These are phyloP conservation scores for Phengaris arion DNA, from an alignment of 2,888 invertebrate genomes.

Conservation along the genomic window DNA sequence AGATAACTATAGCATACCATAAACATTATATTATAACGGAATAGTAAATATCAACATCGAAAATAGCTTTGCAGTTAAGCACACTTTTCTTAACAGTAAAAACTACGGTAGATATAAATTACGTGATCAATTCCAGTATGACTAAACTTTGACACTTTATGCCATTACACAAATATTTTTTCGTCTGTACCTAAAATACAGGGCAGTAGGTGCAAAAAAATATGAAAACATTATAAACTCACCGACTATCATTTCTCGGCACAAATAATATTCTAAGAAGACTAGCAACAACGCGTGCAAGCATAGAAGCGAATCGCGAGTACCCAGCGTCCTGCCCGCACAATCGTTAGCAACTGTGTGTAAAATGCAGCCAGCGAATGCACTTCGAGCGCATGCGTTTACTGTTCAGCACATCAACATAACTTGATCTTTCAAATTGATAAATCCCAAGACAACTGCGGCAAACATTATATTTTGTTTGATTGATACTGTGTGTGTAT, in stretches of 20 bases:
- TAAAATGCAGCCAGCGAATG: neutral
- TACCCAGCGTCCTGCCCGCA: neutral
- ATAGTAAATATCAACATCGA: too few species aligned
- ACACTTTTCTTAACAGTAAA: too few species aligned
- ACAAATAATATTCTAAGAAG: neutral
- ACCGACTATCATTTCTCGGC: neutral
- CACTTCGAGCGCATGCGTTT: constrained; percentile 16
- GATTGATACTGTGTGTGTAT: neutral
- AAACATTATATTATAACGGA: too few species aligned
- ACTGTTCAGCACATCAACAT: neutral
- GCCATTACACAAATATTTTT: too few species aligned
- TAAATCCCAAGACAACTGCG: neutral
- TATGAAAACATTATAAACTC: neutral
- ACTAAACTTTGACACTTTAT: too few species aligned
- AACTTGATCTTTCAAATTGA: neutral
- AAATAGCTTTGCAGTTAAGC: too few species aligned
- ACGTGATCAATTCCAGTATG: too few species aligned
- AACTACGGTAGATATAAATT: too few species aligned
- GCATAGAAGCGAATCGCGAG: neutral
- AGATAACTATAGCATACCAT: too few species aligned
- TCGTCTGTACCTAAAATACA: too few species aligned
- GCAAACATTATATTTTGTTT: neutral
- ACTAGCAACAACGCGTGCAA: neutral
- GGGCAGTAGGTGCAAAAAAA: too few species aligned
- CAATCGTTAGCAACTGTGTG: neutral